Base-by-base conservation (phyloP, 92 coral and sea anemone genomes). In the Palythoa caribaeorum region DNA sequence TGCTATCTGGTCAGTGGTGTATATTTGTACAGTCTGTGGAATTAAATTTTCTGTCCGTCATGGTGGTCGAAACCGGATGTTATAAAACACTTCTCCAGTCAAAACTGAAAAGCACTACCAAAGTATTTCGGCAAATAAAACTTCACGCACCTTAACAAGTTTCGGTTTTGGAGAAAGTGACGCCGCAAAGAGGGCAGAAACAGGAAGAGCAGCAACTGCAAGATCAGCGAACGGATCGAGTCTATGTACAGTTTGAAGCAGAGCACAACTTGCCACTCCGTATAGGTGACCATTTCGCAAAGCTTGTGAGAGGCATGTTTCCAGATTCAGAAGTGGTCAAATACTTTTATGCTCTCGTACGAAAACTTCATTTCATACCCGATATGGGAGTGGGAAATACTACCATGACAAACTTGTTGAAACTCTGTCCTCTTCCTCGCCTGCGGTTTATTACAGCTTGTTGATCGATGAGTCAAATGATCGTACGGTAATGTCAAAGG, bases 401-500 rank as follows among this genome's bases (percentile, higher is more conserved):
- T 73, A 73, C 55, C 78, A 44, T 28, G 21, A 73, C 15, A 73
- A 73, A 44, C 57, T 73, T 73, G 78, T 73, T 40, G 57, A 9
- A 73, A 14, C 78, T 73, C 78, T 73, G n/a, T 4, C 28, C 37
- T 73, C 78, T 4, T 5, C 57, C 13, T 21, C 78, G 36, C 55
- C 75, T n/a, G 6, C 78, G 40, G 57, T 73, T 12, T 78, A 52
- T 78, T 54, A 12, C 17, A 78, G 84, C 71, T 38, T 50, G 13
- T 78, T 78, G 70, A 78, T 78, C 84, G 16, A 78, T 38, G 65
- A 78, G 84, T 78, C 70, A 3, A 78, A 78, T 57, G 68, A 52
- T 78, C 47, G 84, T 28, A 69, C 69, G 12, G 84, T 78, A 78
- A 44, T 52, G 35, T 57, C 84, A 19, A 54, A 78, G 84, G 70